Percentiles rank a stretch among this genome's conserved stretches.
These are phyloP conservation scores for Drosophila eohydei DNA, from an alignment of 2,888 invertebrate genomes.

Conservation along the genomic window DNA sequence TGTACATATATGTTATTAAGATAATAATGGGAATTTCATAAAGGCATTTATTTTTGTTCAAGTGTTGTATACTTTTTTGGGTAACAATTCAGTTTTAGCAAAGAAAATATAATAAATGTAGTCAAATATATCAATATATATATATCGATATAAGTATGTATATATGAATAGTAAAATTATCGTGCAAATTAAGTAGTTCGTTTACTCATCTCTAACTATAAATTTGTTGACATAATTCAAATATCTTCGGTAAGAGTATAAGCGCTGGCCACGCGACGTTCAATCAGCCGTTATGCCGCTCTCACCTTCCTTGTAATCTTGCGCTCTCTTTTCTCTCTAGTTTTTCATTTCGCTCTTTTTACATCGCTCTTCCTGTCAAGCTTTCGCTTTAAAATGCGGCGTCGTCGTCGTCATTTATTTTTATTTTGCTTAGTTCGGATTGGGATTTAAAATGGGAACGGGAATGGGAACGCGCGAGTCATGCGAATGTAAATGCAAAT, in stretches of 20 bases:
- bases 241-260: constrained; percentile 5
- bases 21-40: background rate
- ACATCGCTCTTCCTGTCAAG: background rate
- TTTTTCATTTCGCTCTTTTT: background rate
- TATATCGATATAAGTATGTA: background rate
- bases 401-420: constrained; percentile 40
- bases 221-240: background rate
- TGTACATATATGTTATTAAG: background rate
- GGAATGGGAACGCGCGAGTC: constrained; percentile 22
- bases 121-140: background rate
- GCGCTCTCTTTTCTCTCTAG: background rate
- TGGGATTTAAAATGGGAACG: constrained; percentile 13
- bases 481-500: constrained; percentile 4
- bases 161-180: background rate
- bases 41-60: background rate
- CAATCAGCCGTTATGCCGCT: constrained; percentile 10
- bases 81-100: background rate
- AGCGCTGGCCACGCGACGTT: constrained; percentile 63
- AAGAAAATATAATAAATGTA: background rate
- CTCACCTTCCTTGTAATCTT: background rate
- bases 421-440: constrained; percentile 29
- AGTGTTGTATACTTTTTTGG: constrained; percentile 5
- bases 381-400: constrained; percentile 6
- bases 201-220: background rate
- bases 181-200: background rate